phyloP scores from a whole-genome alignment of 2,888 invertebrate species.

The Conomelus anceps region DNA sequence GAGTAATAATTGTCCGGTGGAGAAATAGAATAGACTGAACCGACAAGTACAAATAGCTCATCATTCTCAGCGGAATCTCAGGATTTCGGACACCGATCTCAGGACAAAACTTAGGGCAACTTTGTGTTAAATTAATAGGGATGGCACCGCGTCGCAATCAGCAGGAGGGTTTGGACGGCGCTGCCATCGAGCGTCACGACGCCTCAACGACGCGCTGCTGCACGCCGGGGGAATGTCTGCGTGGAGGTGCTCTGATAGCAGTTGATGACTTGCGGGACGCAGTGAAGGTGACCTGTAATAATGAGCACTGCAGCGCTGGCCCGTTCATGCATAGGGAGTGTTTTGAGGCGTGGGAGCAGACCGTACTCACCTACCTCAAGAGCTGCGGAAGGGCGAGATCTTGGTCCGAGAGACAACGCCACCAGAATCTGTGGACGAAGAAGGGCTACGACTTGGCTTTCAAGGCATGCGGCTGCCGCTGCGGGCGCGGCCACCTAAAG shows the following conservation, averaged over 20 bases:
- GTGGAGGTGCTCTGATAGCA: constrained; percentile 49
- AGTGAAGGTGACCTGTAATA: constrained; percentile 88
- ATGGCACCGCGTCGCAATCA: constrained; percentile 37
- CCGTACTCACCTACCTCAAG: constrained; percentile 80
- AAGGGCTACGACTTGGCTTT: constrained; percentile 95
- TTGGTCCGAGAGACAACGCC: constrained; percentile 91
- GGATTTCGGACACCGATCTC: neutral
- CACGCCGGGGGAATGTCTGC: constrained; percentile 76
- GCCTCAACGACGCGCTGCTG: constrained; percentile 63
- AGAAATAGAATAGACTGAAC: constrained; percentile 11
- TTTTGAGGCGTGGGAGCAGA: constrained; percentile 90
- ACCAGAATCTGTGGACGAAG: constrained; percentile 95
- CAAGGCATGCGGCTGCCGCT: constrained; percentile 91
- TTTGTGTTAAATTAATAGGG: neutral
- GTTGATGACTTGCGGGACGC: constrained; percentile 69
- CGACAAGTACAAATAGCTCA: constrained; percentile 31
- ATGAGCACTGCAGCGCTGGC: constrained; percentile 81
- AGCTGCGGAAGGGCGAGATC: constrained; percentile 85
- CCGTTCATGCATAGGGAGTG: constrained; percentile 94
- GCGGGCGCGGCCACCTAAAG: constrained; percentile 85
- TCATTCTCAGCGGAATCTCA: constrained; percentile 18
- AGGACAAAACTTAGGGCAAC: neutral
- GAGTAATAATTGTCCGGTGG: neutral
- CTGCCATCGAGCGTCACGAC: constrained; percentile 40
- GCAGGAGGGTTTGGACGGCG: constrained; percentile 35